Evolutionary conservation across 2,888 invertebrate species (phyloP).

Genomic region (Gnatocerus cornutus): DNA sequence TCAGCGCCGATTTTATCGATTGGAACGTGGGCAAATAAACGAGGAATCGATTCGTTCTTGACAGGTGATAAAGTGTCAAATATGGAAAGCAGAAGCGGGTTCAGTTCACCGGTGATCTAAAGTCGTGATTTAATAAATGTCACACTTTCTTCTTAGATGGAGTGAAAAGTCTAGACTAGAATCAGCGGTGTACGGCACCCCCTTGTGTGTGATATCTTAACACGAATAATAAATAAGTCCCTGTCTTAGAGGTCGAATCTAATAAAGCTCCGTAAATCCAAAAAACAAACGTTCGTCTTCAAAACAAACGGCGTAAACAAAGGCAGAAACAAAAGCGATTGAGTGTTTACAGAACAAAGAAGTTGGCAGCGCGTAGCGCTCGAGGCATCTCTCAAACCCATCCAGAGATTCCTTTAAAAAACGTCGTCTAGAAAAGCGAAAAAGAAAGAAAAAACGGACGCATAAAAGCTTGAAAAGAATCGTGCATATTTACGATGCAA

Average conservation of each 20-base stretch:
- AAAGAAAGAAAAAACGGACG: constrained; percentile 11
- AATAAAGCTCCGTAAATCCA: constrained; percentile 46
- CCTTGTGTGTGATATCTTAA: constrained; percentile 25
- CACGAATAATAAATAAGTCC: constrained; percentile 37
- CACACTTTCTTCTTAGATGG: too few species aligned
- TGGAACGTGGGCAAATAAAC: neutral
- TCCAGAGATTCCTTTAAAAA: constrained; percentile 23
- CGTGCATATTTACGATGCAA: constrained; percentile 42
- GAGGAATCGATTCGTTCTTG: constrained; percentile 3
- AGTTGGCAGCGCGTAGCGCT: constrained; percentile 51
- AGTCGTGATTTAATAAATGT: too few species aligned
- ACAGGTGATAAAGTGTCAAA: constrained; percentile 15
- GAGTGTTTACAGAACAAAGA: constrained; percentile 56
- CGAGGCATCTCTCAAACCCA: constrained; percentile 46
- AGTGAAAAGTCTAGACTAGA: too few species aligned
- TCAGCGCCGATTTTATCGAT: constrained; percentile 17
- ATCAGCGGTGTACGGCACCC: too few species aligned
- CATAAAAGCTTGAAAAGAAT: constrained; percentile 32
- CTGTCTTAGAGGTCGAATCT: constrained; percentile 32
- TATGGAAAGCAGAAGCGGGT: neutral
- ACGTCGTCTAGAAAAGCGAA: constrained; percentile 16
- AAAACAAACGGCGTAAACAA: constrained; percentile 52
- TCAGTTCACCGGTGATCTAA: too few species aligned
- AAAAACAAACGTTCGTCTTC: constrained; percentile 46
- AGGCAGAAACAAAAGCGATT: constrained; percentile 52